Evolutionary conservation across 2,888 invertebrate genomes (phyloP).

Genomic region (Chirona hameri): DNA sequence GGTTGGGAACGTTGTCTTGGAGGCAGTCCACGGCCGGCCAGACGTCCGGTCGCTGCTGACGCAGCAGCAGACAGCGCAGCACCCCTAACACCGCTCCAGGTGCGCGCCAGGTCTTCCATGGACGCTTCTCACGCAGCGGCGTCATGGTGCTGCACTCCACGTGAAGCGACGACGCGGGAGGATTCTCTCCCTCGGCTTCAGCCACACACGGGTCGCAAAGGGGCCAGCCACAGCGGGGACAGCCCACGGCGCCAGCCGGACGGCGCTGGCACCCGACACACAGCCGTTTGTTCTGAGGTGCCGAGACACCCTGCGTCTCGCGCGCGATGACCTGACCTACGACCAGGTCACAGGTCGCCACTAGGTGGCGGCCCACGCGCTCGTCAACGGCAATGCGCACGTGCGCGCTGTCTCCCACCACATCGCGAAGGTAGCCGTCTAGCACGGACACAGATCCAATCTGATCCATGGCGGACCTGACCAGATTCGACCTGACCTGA

Average conservation of each 20-base stretch:
- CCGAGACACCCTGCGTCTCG: not conserved
- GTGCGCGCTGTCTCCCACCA: not conserved
- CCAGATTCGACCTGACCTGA: too few relatives aligned
- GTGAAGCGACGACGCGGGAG: not conserved
- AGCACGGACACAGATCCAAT: not conserved
- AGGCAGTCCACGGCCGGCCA: not conserved
- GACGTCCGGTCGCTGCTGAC: not conserved
- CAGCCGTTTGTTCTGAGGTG: not conserved
- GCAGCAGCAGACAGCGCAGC: constrained; percentile 23
- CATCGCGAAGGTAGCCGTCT: not conserved
- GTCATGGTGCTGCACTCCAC: not conserved
- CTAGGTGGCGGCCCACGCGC: constrained; percentile 5
- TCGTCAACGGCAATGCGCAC: not conserved
- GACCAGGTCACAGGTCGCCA: not conserved
- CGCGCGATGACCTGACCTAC: not conserved
- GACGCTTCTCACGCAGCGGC: not conserved
- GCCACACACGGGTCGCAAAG: not conserved
- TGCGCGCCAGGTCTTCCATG: not conserved
- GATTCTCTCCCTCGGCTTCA: not conserved
- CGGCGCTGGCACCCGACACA: not conserved
- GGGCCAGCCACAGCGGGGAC: not conserved
- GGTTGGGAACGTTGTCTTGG: not conserved
- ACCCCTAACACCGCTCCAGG: not conserved
- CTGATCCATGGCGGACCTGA: too few relatives aligned
- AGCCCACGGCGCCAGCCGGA: not conserved